Evolutionary conservation across 2,113 vertebrate genomes (phyloP), one percentile per base, ranked within the genome.

Genomic region (Cariama cristata): DNA sequence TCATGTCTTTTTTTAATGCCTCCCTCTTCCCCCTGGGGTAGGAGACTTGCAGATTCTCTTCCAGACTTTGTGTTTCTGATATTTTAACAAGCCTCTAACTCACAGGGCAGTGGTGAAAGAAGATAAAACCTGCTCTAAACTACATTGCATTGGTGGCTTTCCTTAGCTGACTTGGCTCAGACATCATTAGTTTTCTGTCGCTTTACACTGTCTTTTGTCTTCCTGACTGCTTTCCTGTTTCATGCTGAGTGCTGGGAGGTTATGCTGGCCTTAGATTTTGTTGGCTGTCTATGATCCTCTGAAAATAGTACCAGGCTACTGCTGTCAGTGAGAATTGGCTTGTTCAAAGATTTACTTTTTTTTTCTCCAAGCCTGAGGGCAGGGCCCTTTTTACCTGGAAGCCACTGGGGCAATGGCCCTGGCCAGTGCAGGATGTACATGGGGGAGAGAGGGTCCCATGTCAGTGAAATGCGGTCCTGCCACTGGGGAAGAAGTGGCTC

Each of bases 381-480:
- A n/a, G 13, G 5, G 5, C 20, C 11, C 38, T 76, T 79, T 23
- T 23, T 5, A 3, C 9, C 22, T 28, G 32, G n/a, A 45, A 59
- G 44, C n/a, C 38, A 2, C 20, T 23, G 60, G 22, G 11, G 10
- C 23, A 50, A 4, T 8, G 42, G 8, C 32, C 14, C 11, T 14
- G 33, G 1, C 32, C 32, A 7, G 8, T 28, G 40, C 20, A 6
- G 80, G 71, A 5, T 47, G 28, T 1, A 1, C 5, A 0, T 6
- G 4, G 28, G 27, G 26, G 12, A 79, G 19, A 27, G 49, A 33
- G 47, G 21, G 19, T 68, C 20, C 17, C 4, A 0, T 5, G 21
- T 6, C 60, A 15, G 42, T 21, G 35, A 18, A 21, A 6, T 12
- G 16, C 13, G 18, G 38, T 13, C n/a, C 53, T 87, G 64, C 33